These are phyloP conservation scores for Linnaemya tessellans DNA, from an alignment of 2,888 invertebrate species.

Conservation along the genomic window DNA sequence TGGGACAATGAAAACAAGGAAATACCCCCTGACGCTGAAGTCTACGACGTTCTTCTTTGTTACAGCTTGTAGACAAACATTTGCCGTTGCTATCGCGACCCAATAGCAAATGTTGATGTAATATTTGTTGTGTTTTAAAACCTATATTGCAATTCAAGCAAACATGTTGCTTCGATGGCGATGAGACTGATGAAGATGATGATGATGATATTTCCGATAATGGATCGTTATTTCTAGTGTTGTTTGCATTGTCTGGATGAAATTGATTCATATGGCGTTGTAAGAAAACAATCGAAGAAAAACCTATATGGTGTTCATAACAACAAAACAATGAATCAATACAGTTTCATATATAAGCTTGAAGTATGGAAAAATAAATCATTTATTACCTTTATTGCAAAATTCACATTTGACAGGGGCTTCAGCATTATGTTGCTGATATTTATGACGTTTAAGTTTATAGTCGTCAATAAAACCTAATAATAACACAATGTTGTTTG, in stretches of 20 bases:
- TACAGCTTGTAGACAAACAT: conserved; percentile 59
- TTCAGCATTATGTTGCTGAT: conserved; percentile 70
- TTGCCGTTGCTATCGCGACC: conserved; percentile 60
- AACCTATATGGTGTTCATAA: conserved; percentile 61
- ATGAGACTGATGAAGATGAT: conserved; percentile 17
- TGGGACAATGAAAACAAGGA: conserved; percentile 72
- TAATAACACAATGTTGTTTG: conserved; percentile 28
- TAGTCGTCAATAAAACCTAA: conserved; percentile 70
- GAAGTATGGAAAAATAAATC: not conserved
- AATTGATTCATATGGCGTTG: conserved; percentile 71
- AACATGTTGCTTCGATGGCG: conserved; percentile 23
- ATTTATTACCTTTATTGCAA: conserved; percentile 71
- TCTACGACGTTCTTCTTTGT: conserved; percentile 70
- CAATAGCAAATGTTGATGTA: conserved; percentile 57
- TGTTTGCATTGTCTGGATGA: conserved; percentile 66
- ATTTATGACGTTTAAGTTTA: conserved; percentile 73
- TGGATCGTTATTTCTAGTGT: conserved; percentile 11
- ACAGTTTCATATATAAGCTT: not conserved
- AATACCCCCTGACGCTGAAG: conserved; percentile 69
- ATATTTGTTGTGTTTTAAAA: conserved; percentile 38
- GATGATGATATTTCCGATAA: conserved; percentile 20
- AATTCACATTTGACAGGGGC: conserved; percentile 70
- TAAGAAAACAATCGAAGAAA: conserved; percentile 73
- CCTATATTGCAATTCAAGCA: conserved; percentile 56
- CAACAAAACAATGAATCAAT: conserved; percentile 16